These are phyloP conservation scores for Gulo gulo DNA, from an alignment of 2,113 vertebrate genomes.

Conservation along the genomic window DNA sequence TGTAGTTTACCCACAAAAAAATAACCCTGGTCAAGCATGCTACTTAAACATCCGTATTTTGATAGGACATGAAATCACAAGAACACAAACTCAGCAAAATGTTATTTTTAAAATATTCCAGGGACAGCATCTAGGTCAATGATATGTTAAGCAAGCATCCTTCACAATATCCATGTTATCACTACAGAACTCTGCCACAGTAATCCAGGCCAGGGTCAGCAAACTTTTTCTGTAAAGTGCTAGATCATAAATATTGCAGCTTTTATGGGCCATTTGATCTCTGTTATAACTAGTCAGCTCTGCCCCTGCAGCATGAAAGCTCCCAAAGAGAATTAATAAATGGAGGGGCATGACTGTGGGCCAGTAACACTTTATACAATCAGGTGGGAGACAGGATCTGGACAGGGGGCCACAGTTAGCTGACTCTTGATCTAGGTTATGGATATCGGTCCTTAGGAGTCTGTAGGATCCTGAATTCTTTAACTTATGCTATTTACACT, in stretches of 20 bases:
- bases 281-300: background rate
- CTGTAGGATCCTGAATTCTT: background rate
- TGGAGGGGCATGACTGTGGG: background rate
- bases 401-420: too few species aligned
- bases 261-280: background rate
- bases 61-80: background rate
- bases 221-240: background rate
- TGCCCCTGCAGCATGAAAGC: background rate
- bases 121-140: background rate
- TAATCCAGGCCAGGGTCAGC: background rate
- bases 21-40: background rate
- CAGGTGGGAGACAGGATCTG: background rate
- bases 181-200: background rate
- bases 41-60: background rate
- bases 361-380: background rate
- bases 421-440: background rate
- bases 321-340: background rate
- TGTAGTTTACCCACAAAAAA: background rate
- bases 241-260: background rate
- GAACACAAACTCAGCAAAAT: background rate
- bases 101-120: slow-evolving; percentile 18
- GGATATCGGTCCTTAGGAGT: background rate
- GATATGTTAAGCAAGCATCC: background rate
- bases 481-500: background rate
- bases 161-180: background rate